phyloP scores from a whole-genome alignment of 30 jellyfish, hydroid and myxozoan genomes.

The Kudoa iwatai region DNA sequence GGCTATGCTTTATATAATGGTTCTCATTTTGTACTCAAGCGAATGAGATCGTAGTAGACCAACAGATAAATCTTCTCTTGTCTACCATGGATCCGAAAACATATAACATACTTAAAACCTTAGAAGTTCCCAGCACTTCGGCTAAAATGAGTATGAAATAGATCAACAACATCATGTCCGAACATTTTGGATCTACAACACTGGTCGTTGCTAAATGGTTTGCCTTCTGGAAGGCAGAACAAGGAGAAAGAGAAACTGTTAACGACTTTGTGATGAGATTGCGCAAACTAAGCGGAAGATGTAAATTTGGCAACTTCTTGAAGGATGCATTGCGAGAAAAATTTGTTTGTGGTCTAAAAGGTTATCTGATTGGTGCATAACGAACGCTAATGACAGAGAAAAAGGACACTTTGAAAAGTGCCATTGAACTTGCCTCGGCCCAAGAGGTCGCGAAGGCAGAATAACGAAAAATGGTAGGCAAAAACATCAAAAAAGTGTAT shows the following conservation, averaged over 20 bases:
- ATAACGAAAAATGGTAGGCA: no score
- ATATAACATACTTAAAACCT: neutral
- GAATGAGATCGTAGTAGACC: no score
- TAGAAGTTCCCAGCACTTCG: no score
- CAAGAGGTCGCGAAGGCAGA: neutral
- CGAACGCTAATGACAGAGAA: neutral
- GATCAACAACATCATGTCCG: neutral
- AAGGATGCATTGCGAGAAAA: neutral
- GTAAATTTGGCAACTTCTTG: neutral
- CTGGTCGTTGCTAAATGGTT: neutral
- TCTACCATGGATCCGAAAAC: neutral
- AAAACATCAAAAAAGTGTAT: no score
- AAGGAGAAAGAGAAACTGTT: neutral
- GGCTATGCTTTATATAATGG: no score
- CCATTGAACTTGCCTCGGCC: conserved; percentile 1
- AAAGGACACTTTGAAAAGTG: neutral
- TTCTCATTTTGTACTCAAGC: no score
- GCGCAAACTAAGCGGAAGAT: neutral
- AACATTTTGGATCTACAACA: neutral
- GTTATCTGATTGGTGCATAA: no score
- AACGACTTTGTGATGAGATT: neutral
- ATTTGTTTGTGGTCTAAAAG: neutral
- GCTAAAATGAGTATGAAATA: neutral
- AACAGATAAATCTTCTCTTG: no score
- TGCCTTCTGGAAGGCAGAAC: neutral